Conservation (phyloP, 2,113 vertebrate species). For the Periophthalmodon schlosseri region DNA sequence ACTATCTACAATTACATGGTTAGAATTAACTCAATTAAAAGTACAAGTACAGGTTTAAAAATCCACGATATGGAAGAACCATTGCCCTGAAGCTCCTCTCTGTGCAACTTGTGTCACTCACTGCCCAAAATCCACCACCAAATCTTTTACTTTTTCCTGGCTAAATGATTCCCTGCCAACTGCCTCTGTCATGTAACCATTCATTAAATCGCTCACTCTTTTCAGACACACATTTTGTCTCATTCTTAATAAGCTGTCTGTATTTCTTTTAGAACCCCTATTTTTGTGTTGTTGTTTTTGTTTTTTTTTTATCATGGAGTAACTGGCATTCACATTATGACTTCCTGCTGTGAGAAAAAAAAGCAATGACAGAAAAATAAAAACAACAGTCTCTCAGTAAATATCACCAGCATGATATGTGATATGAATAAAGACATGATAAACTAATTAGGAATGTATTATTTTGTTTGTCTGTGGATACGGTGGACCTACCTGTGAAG, state of each 20-base stretch:
- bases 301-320: slow-evolving; percentile 17
- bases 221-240: background rate
- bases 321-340: slow-evolving; percentile 7
- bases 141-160: slow-evolving; percentile 48
- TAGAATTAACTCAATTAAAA: too few relatives aligned
- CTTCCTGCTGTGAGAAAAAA: slow-evolving; percentile 16
- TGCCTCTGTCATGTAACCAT: slow-evolving; percentile 20
- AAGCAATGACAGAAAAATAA: slow-evolving; percentile 14
- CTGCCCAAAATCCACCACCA: slow-evolving; percentile 53
- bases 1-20: too few relatives aligned
- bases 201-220: background rate
- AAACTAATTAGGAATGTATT: slow-evolving; percentile 43
- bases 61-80: background rate
- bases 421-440: slow-evolving; percentile 25
- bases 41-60: too few relatives aligned
- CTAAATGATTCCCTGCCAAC: slow-evolving; percentile 23
- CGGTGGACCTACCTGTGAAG: slow-evolving; percentile 52
- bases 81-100: slow-evolving; percentile 53
- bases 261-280: background rate
- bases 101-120: slow-evolving; percentile 49
- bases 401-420: slow-evolving; percentile 11
- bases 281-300: too few relatives aligned
- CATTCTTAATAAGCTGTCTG: background rate
- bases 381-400: slow-evolving; percentile 29
- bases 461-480: slow-evolving; percentile 45